phyloP scores from a whole-genome alignment of 2,888 invertebrate genomes.

The Polyploca ridens region DNA sequence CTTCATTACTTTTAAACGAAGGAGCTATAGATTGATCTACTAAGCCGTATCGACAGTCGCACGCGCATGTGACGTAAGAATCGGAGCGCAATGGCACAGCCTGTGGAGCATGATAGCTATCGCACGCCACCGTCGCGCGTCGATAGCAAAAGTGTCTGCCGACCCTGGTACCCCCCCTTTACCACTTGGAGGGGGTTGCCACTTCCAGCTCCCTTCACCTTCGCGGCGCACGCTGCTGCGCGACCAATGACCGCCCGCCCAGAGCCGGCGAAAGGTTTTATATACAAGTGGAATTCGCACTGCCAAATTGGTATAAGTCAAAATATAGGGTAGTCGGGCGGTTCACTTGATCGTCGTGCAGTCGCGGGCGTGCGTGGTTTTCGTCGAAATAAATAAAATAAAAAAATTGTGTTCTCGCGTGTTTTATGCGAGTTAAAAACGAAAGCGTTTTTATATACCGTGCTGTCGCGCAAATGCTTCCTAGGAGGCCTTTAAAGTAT shows the following conservation, averaged over 20 bases:
- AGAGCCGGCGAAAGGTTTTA: slow-evolving; percentile 86
- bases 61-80: slow-evolving; percentile 58
- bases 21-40: neutral
- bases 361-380: slow-evolving; percentile 50
- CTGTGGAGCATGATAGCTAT: slow-evolving; percentile 59
- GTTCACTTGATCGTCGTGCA: slow-evolving; percentile 70
- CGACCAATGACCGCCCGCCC: slow-evolving; percentile 80
- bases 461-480: slow-evolving; percentile 65
- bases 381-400: slow-evolving; percentile 25
- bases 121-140: slow-evolving; percentile 52
- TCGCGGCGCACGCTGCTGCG: slow-evolving; percentile 66
- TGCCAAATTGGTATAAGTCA: slow-evolving; percentile 85
- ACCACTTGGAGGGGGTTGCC: slow-evolving; percentile 50
- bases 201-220: slow-evolving; percentile 78
- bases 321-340: slow-evolving; percentile 86
- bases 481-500: slow-evolving; percentile 61
- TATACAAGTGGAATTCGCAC: slow-evolving; percentile 86
- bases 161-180: slow-evolving; percentile 78
- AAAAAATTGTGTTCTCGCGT: slow-evolving; percentile 41
- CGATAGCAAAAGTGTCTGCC: slow-evolving; percentile 82
- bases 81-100: slow-evolving; percentile 58
- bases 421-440: slow-evolving; percentile 53
- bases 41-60: slow-evolving; percentile 22
- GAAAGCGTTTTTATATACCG: slow-evolving; percentile 44
- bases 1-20: neutral